Evolutionary conservation across 2,888 invertebrate genomes (phyloP).

Genomic region (Tigriopus californicus): DNA sequence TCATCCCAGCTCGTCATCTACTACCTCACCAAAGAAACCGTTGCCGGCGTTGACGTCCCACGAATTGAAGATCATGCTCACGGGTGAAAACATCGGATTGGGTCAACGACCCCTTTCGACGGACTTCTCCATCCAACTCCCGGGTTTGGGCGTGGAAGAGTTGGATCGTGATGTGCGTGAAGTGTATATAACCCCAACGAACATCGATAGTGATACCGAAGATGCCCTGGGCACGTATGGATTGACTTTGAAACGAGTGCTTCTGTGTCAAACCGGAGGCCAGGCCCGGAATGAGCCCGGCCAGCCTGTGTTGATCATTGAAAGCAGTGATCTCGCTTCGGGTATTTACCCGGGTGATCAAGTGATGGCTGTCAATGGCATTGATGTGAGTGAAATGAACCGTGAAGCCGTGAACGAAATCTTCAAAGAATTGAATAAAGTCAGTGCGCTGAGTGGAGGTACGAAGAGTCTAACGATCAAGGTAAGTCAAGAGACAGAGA

Average conservation of each 20-base stretch:
- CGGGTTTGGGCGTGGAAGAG: background rate
- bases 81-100: constrained; percentile 4
- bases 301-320: background rate
- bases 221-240: background rate
- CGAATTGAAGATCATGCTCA: background rate
- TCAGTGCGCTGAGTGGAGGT: too few relatives aligned
- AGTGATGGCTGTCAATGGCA: constrained; percentile 10
- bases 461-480: too few relatives aligned
- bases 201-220: background rate
- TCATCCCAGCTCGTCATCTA: background rate
- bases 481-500: too few relatives aligned
- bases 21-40: background rate
- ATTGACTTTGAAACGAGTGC: background rate
- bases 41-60: background rate
- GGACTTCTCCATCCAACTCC: background rate
- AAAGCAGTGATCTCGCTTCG: background rate
- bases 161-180: background rate
- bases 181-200: background rate
- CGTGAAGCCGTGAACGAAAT: background rate
- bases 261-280: background rate
- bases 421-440: background rate
- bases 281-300: too few relatives aligned
- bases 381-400: background rate
- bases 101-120: background rate
- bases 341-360: background rate